Conservation (phyloP, 1,140 invertebrate genomes). For the Saccostrea glomerata region DNA sequence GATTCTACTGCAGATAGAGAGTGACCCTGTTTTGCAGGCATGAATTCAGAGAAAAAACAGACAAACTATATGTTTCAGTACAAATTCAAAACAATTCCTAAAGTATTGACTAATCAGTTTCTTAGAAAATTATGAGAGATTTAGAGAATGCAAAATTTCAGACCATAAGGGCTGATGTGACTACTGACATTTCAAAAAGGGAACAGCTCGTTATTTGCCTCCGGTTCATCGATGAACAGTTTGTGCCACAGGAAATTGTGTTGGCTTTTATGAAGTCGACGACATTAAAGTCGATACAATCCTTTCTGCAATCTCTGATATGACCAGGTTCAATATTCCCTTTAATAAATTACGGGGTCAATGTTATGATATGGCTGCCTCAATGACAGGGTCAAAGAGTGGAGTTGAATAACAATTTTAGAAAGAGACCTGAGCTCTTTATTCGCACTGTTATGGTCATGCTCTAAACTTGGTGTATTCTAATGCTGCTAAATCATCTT, state of each 20-base stretch:
- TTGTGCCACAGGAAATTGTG: constrained; percentile 6
- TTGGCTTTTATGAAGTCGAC: constrained; percentile 35
- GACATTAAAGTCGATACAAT: constrained; percentile 30
- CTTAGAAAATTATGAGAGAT: too few relatives aligned
- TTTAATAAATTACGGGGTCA: constrained; percentile 26
- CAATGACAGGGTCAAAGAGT: background rate
- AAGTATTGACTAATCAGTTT: too few relatives aligned
- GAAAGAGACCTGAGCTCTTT: too few relatives aligned
- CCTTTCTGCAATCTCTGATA: constrained; percentile 26
- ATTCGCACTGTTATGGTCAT: constrained; percentile 38
- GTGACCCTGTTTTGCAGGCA: too few relatives aligned
- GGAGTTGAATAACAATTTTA: too few relatives aligned
- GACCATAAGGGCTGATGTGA: background rate
- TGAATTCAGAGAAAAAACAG: too few relatives aligned
- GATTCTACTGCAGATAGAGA: too few relatives aligned
- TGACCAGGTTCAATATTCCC: constrained; percentile 2
- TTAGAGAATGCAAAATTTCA: too few relatives aligned
- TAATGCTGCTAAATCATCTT: constrained; percentile 8
- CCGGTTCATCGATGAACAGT: constrained; percentile 24
- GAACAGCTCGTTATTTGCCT: constrained; percentile 44
- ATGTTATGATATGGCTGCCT: constrained; percentile 38
- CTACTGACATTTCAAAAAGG: constrained; percentile 21
- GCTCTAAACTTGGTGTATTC: background rate
- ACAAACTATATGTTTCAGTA: too few relatives aligned
- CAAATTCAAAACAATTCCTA: too few relatives aligned